These are phyloP conservation scores for Nymphicus hollandicus DNA, from an alignment of 2,113 vertebrate genomes.

Conservation along the genomic window DNA sequence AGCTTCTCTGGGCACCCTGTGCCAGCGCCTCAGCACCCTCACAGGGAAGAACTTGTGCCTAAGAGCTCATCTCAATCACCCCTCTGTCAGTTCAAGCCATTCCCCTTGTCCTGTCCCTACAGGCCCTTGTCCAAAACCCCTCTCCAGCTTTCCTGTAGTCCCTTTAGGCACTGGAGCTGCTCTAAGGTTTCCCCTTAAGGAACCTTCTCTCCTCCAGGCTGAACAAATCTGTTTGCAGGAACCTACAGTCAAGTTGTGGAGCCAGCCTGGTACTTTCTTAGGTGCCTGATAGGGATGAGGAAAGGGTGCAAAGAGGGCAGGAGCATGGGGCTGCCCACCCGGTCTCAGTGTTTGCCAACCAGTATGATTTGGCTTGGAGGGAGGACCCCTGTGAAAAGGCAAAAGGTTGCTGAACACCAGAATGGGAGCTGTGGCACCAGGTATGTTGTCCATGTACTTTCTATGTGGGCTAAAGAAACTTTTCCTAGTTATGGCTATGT, in stretches of 20 bases:
- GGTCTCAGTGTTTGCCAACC: background rate
- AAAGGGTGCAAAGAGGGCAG: background rate
- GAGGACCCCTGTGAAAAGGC: background rate
- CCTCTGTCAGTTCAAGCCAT: no score
- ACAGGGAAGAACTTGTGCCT: no score
- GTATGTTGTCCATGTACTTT: accelerated
- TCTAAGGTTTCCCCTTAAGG: background rate
- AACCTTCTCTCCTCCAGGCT: background rate
- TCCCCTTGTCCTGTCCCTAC: no score
- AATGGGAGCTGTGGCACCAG: background rate
- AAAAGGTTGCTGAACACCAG: background rate
- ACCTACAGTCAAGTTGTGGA: background rate
- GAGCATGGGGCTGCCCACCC: accelerated
- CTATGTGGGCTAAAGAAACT: background rate
- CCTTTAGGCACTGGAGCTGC: background rate
- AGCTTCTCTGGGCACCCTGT: no score
- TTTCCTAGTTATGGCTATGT: background rate
- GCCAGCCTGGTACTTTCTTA: background rate
- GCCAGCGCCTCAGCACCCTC: no score
- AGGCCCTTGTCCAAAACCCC: background rate
- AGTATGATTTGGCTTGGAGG: background rate
- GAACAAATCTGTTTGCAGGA: background rate
- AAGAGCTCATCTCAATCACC: no score
- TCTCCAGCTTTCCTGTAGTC: background rate
- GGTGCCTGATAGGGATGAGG: background rate